These are phyloP conservation scores for Cavia aperea DNA, from an alignment of 2,113 vertebrate species.

Conservation along the genomic window DNA sequence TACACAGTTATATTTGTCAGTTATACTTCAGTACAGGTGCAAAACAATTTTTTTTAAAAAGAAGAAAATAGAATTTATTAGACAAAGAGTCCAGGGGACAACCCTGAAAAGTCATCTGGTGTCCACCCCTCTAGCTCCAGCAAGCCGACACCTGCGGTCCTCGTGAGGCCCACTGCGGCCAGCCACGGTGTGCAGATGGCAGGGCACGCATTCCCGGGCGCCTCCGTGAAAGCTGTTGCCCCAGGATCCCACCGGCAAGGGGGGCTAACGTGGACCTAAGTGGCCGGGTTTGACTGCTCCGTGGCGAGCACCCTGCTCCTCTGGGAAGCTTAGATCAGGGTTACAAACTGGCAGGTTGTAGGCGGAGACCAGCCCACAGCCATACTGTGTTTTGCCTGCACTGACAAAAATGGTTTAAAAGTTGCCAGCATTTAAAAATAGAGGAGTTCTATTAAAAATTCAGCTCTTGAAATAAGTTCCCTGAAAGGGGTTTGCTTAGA, in stretches of 20 bases:
- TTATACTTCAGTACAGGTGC: background rate
- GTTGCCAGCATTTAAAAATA: conserved; percentile 59
- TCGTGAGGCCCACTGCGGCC: background rate
- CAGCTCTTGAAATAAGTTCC: conserved; percentile 19
- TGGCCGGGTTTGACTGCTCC: background rate
- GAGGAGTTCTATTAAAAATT: conserved; percentile 43
- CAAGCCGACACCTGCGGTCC: background rate
- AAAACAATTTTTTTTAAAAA: background rate
- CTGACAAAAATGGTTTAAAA: conserved; percentile 45
- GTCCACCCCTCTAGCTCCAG: background rate
- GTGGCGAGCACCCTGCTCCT: background rate
- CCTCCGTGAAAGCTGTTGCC: background rate
- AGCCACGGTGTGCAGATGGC: background rate
- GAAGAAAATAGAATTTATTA: background rate
- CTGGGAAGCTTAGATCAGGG: background rate
- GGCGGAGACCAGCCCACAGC: conserved; percentile 8
- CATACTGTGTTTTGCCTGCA: conserved; percentile 47
- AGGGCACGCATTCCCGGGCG: background rate
- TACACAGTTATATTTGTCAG: background rate
- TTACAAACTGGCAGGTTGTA: conserved; percentile 34
- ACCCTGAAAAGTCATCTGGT: background rate
- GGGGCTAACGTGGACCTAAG: background rate
- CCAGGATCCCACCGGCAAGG: background rate
- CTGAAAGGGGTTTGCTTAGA: conserved; percentile 9
- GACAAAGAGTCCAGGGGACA: background rate